phyloP scores from a whole-genome alignment of 2,113 vertebrate genomes.

The Myiagra hebetior region DNA sequence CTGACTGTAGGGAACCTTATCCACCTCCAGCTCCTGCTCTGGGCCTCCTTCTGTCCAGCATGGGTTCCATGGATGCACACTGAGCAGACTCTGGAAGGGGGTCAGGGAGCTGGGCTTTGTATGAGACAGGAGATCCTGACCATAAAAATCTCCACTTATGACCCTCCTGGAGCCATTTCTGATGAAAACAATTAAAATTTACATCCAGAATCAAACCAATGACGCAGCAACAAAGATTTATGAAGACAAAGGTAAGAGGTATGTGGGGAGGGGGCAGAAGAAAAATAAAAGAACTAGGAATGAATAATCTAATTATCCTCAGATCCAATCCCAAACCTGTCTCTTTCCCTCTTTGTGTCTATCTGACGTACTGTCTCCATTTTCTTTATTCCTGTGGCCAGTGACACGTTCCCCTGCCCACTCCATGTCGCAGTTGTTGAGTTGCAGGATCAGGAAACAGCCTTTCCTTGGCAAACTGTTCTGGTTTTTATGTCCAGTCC shows the following conservation, averaged over 20 bases:
- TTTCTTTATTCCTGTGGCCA: neutral
- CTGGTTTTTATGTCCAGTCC: neutral
- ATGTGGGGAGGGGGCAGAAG: neutral
- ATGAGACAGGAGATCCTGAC: neutral
- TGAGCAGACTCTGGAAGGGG: neutral
- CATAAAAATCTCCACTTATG: neutral
- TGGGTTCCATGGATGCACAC: neutral
- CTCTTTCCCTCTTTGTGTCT: neutral
- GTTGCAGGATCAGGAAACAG: neutral
- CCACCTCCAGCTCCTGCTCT: neutral
- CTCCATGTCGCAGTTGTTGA: neutral
- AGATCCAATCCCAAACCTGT: neutral
- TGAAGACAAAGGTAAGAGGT: neutral
- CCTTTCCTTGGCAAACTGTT: neutral
- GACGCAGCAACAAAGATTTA: neutral
- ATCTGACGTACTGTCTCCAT: rapidly evolving
- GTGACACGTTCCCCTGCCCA: neutral
- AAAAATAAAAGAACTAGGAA: neutral
- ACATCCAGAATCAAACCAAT: neutral
- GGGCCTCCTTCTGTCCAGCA: neutral
- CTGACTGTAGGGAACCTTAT: neutral
- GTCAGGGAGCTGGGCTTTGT: neutral
- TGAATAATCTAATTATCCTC: neutral
- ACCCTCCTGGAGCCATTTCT: neutral
- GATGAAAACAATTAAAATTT: neutral